Conservation (phyloP, 1,140 invertebrate genomes). For the Daktulosphaira vitifoliae region DNA sequence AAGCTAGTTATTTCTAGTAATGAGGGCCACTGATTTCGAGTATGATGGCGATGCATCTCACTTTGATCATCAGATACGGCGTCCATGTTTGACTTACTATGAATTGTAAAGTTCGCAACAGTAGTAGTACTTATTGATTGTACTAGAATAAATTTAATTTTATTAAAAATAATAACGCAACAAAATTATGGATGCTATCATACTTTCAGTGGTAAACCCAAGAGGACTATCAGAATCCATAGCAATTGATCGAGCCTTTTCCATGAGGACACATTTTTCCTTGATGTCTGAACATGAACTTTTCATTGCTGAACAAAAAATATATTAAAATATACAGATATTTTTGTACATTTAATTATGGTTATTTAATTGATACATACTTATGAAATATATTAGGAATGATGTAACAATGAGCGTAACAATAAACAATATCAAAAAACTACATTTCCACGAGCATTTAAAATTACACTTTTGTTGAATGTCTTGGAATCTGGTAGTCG, state of each 20-base stretch:
- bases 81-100: background rate
- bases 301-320: background rate
- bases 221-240: background rate
- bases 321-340: background rate
- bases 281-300: background rate
- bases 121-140: background rate
- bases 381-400: background rate
- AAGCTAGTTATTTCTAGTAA: conserved; percentile 71
- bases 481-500: conserved; percentile 14
- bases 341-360: background rate
- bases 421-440: conserved; percentile 9
- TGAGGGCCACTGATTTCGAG: conserved; percentile 15
- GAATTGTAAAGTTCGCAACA: background rate
- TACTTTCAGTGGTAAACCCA: conserved; percentile 10
- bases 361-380: no score
- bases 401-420: background rate
- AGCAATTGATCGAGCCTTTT: background rate
- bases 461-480: conserved; percentile 27
- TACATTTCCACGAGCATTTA: conserved; percentile 22
- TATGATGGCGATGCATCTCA: conserved; percentile 7
- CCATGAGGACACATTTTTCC: conserved; percentile 8
- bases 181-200: no score
- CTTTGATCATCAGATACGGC: background rate
- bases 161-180: no score
- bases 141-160: background rate